A percentile compares a stretch with the other conserved stretches of the same genome.
These are phyloP conservation scores for Epistrophe grossulariae DNA, from an alignment of 2,888 invertebrate species.

Conservation along the genomic window DNA sequence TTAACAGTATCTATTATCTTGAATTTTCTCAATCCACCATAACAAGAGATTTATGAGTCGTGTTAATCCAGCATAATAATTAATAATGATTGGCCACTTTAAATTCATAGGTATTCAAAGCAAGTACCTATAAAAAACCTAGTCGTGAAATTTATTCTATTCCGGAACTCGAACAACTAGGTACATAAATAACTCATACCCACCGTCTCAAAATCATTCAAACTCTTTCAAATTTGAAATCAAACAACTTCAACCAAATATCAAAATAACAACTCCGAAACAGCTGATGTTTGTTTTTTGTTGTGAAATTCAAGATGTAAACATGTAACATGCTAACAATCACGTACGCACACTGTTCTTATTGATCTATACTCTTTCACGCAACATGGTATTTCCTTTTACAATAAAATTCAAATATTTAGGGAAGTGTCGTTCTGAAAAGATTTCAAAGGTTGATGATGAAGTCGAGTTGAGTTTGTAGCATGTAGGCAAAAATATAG, in stretches of 20 bases:
- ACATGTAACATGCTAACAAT: conserved; percentile 33
- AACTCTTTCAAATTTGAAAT: conserved; percentile 23
- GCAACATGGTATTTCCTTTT: not conserved
- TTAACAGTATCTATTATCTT: too few species aligned
- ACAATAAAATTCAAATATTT: not conserved
- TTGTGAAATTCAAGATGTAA: conserved; percentile 28
- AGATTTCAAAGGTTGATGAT: conserved; percentile 9
- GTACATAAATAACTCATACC: not conserved
- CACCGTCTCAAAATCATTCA: not conserved
- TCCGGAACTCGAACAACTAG: too few species aligned
- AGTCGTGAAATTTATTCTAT: too few species aligned
- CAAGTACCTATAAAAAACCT: too few species aligned
- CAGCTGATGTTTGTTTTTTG: conserved; percentile 53
- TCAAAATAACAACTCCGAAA: conserved; percentile 27
- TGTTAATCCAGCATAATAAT: too few species aligned
- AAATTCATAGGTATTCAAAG: too few species aligned
- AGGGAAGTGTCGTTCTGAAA: not conserved
- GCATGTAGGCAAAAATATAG: not conserved
- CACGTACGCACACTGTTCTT: conserved; percentile 60
- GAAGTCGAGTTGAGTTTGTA: not conserved
- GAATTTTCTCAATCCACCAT: too few species aligned
- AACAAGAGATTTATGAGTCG: too few species aligned
- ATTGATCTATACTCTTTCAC: not conserved
- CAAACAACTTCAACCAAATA: conserved; percentile 17
- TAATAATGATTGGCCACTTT: too few species aligned